phyloP scores from a whole-genome alignment of 2,888 invertebrate genomes.

The Trachelus iudaicus region DNA sequence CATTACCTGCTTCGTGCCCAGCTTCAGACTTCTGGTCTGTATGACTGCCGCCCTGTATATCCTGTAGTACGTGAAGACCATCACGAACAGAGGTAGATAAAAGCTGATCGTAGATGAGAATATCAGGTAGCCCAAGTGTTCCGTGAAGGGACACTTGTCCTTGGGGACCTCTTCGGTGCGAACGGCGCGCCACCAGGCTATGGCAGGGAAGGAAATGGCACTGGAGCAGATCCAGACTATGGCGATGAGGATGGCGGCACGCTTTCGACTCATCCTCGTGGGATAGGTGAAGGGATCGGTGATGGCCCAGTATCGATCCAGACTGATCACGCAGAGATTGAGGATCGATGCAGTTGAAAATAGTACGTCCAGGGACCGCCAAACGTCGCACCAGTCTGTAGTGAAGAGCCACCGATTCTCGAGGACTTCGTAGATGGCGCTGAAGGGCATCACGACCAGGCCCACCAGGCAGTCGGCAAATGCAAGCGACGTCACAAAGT shows the following conservation, averaged over 20 bases:
- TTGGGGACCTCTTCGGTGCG: slow-evolving; percentile 82
- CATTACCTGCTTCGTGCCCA: slow-evolving; percentile 91
- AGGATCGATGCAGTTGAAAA: slow-evolving; percentile 98
- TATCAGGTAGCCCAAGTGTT: slow-evolving; percentile 94
- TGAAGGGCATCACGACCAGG: slow-evolving; percentile 97
- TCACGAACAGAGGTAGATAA: slow-evolving; percentile 95
- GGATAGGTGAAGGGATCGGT: slow-evolving; percentile 98
- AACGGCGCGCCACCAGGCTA: slow-evolving; percentile 95
- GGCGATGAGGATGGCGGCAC: slow-evolving; percentile 89
- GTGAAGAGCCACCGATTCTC: slow-evolving; percentile 96
- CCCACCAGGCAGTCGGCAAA: slow-evolving; percentile 97
- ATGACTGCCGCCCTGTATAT: slow-evolving; percentile 95
- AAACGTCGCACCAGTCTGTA: slow-evolving; percentile 95
- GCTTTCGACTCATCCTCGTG: slow-evolving; percentile 89
- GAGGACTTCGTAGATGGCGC: slow-evolving; percentile 88
- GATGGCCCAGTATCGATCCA: slow-evolving; percentile 98
- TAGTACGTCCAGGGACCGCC: slow-evolving; percentile 96
- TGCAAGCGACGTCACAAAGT: slow-evolving; percentile 96
- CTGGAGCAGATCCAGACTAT: slow-evolving; percentile 97
- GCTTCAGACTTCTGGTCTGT: slow-evolving; percentile 89
- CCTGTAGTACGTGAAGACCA: slow-evolving; percentile 98
- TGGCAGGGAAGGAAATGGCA: slow-evolving; percentile 97
- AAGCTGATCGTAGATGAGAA: slow-evolving; percentile 98
- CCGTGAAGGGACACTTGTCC: slow-evolving; percentile 94
- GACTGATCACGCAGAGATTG: slow-evolving; percentile 95